Base-by-base conservation (phyloP, 2,113 vertebrate genomes). In the Petrocephalus zakoni region DNA sequence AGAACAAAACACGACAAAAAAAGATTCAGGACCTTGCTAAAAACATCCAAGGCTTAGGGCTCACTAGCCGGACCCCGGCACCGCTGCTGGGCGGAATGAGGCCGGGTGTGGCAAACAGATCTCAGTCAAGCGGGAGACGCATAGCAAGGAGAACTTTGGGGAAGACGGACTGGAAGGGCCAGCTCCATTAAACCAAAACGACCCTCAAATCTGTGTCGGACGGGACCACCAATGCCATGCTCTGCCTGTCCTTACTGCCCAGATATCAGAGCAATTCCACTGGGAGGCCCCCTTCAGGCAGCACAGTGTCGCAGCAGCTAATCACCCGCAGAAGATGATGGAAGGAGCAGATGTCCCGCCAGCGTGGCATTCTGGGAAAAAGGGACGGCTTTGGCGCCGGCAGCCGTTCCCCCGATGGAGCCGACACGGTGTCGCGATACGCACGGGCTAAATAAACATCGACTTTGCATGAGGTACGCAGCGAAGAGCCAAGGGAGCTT, bases 311-410 rank as follows among this genome's bases (percentile, higher is more conserved):
- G 2, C n/a, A 42, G 34, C 72, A 68, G 61, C 61, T 13, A 68
- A 68, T 68, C 25, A 29, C 61, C 34, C 13, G 37, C 34, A 37
- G 17, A 15, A 78, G 13, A 78, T 37, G 72, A 19, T 1, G 13
- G 72, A 78, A 7, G 13, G 72, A 78, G 72, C 72, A 78, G 34
- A 78, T 78, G 72, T 78, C 15, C 72, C 15, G 4, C 34, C 34
- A 78, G 72, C 17, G 34, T 78, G 72, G 72, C 72, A 78, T 78
- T 78, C 72, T 78, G 72, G 72, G 72, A 42, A 78, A 78, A 78
- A 29, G 61, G 72, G 72, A 78, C 19, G 72, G 37, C 72, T 42
- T 42, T 78, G 72, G 42, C 34, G 15, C 72, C 17, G 15, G 72
- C 72, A 78, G 72, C 72, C 72, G 15, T 42, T 78, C 34, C 17